Conservation (phyloP, 2,888 invertebrate genomes). For the Agonopterix heracliana region DNA sequence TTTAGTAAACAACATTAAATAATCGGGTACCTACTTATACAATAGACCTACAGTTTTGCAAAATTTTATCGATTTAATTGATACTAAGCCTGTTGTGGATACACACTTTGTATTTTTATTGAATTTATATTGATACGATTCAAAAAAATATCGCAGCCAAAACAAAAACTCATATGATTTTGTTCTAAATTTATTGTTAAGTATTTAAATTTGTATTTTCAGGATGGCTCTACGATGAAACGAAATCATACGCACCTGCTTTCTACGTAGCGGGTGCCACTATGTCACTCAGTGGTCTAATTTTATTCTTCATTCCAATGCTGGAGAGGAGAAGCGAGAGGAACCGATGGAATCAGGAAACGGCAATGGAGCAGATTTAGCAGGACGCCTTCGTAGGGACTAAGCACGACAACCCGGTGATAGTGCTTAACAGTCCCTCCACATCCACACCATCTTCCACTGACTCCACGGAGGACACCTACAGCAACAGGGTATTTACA, state of each 20-base stretch:
- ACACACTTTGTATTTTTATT: too few species aligned
- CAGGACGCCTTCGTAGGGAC: slow-evolving; percentile 38
- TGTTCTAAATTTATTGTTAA: too few species aligned
- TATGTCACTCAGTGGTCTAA: slow-evolving; percentile 90
- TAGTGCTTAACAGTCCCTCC: slow-evolving; percentile 59
- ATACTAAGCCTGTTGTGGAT: too few species aligned
- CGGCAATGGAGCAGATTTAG: slow-evolving; percentile 60
- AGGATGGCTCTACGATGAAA: slow-evolving; percentile 90
- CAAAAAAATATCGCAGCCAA: too few species aligned
- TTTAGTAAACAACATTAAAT: too few species aligned
- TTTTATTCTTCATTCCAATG: slow-evolving; percentile 89
- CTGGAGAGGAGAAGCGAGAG: slow-evolving; percentile 70
- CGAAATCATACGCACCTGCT: slow-evolving; percentile 87
- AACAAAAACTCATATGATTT: too few species aligned
- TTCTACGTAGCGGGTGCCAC: slow-evolving; percentile 92
- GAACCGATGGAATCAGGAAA: slow-evolving; percentile 39
- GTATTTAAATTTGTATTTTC: slow-evolving; percentile 25
- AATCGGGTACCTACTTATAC: too few species aligned
- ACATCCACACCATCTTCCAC: slow-evolving; percentile 57
- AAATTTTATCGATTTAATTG: too few species aligned
- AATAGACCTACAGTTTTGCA: too few species aligned
- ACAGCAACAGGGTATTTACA: slow-evolving; percentile 67
- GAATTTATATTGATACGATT: too few species aligned
- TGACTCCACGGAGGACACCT: slow-evolving; percentile 46
- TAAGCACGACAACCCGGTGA: slow-evolving; percentile 37